Conservation (phyloP, 2,888 invertebrate genomes). For the Stenolophus ochropezus region DNA sequence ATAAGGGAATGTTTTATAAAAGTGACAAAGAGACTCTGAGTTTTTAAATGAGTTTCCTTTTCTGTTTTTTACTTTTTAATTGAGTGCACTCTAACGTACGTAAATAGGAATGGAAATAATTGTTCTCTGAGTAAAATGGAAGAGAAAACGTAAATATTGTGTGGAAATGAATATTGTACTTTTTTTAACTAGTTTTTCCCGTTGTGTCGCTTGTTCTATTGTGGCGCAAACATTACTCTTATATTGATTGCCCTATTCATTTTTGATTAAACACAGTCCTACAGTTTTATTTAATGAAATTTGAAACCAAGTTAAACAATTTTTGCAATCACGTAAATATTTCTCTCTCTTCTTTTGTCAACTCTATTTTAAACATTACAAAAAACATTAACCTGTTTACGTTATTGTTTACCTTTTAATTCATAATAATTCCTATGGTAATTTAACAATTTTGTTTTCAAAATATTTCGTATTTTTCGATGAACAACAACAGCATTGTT, state of each 20-base stretch:
- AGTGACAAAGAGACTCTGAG: conserved; percentile 26
- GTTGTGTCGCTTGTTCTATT: neutral
- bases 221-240: conserved; percentile 1
- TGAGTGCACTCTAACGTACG: conserved; percentile 25
- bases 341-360: too few species aligned
- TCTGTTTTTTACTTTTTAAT: conserved; percentile 19
- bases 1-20: conserved; percentile 5
- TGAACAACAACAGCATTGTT: too few species aligned
- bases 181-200: conserved; percentile 6
- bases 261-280: neutral
- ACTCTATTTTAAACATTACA: too few species aligned
- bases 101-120: conserved; percentile 19
- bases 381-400: too few species aligned
- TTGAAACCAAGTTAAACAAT: neutral
- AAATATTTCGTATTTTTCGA: too few species aligned
- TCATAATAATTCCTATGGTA: too few species aligned
- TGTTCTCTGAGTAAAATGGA: conserved; percentile 25
- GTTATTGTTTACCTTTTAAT: too few species aligned
- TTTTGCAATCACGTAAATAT: neutral
- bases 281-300: conserved; percentile 16
- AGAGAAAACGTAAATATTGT: conserved; percentile 23
- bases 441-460: too few species aligned
- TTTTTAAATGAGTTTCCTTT: conserved; percentile 37
- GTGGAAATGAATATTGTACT: conserved; percentile 16
- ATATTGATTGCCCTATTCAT: conserved; percentile 1